Evolutionary conservation across 2,797 vertebrate species (phyloP), one percentile per base, ranked within the genome.

Genomic region (Sphaeramia orbicularis): DNA sequence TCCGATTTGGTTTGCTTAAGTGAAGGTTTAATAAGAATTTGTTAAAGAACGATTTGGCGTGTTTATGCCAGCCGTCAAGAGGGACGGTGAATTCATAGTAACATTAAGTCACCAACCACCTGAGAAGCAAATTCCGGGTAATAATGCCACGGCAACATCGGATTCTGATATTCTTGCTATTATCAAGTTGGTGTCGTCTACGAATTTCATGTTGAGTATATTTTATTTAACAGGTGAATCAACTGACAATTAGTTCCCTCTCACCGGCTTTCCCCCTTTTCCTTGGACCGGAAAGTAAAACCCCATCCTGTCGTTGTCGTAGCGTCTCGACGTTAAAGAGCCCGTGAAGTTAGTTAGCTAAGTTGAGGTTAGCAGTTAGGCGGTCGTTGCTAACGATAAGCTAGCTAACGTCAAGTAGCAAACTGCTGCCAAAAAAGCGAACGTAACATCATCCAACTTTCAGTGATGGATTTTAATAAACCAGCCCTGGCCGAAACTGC

Each of bases 331-430:
- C 42, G 41, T 13, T 62, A 36, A 52, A 53, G n/a, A 43, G 35
- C 53, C 19, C 15, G 6, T 54, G 51, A 83, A 86, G 71, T 89
- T 80, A 43, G 61, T 40, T 77, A 59, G 74, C 70, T 43, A 42
- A 48, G 44, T 48, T 36, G 2, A 53, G 12, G 60, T 50, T 82
- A 61, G 58, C 47, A 13, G 63, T 57, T 83, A 56, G 52, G 43
- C 62, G 58, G 47, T 42, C 27, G 41, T 50, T 67, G 45, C 54
- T 62, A 64, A 21, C 36, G 2, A 40, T 53, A 19, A 44, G 55
- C 35, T 13, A 16, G 64, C n/a, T 32, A 70, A 62, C 15, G 41
- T 55, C 70, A 67, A 42, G 11, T 8, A 47, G 62, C 35, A 60
- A 44, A 56, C 55, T 40, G 32, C 54, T 43, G 18, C 16, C 19